Evolutionary conservation across 2,888 invertebrate species (phyloP), one percentile per base, ranked within the genome.

Genomic region (Rhingia campestris): DNA sequence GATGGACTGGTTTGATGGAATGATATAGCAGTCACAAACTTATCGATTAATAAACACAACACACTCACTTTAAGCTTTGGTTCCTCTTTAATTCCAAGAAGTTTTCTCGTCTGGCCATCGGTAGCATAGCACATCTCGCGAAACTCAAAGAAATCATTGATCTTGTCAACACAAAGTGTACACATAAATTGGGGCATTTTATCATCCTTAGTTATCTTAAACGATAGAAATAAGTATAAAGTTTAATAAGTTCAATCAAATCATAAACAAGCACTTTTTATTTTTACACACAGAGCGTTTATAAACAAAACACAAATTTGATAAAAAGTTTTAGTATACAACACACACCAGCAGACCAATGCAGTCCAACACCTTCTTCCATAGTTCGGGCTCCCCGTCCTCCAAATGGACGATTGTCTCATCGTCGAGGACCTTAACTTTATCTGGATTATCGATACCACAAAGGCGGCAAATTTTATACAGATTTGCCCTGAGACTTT

Each of bases 151-250:
- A 93, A 94, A 86, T 94, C 94, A 87, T 93, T 93, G 70, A 94
- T 92, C 90, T 94, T 94, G 86, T 94, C 94, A 12, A 93, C 93
- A 47, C 94, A 94, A 9, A 93, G 87, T 86, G 92, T 92, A 86
- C 94, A 94, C 69, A 94, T 93, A 9, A 93, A 91, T 0, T 94
- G 94, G 0, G 94, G 94, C 94, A 94, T 94, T 88, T 92, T 92
- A 86, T 94, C 94, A 76, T 92, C 91, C 81, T 91, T 91, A 6
- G 91, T 89, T 0, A 94, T 93, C 94, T 94, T 32, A 47, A 59
- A 58, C 35, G 45, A 77, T 14, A 81, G 4, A 14, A 53, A 67
- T 41, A 2, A 56, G 1, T 22, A 10, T 45, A 6, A 5, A 22
- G 22, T 9, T 47, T 59, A 14, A 72, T 9, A 61, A 6, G 12